phyloP scores from a whole-genome alignment of 2,797 vertebrate genomes.

The Gymnothorax reevesii region DNA sequence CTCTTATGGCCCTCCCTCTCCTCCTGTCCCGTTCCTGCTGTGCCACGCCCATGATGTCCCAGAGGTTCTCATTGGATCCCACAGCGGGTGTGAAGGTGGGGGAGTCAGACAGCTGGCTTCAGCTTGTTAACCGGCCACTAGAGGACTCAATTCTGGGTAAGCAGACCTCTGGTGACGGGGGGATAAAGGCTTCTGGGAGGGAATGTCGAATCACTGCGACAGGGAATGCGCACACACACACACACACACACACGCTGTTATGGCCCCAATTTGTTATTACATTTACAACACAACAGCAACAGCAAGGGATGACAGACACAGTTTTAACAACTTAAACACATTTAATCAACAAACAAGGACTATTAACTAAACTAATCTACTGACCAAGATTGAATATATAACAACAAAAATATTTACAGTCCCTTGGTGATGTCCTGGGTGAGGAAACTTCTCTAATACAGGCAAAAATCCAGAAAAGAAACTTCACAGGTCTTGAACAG shows the following conservation, averaged over 20 bases:
- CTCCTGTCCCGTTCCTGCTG: neutral
- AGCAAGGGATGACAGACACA: too few species aligned
- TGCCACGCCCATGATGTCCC: neutral
- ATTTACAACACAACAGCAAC: too few species aligned
- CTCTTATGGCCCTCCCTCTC: neutral
- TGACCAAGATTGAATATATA: too few species aligned
- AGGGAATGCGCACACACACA: constrained; percentile 2
- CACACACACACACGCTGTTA: constrained; percentile 22
- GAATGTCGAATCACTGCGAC: constrained; percentile 42
- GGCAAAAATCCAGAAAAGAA: too few species aligned
- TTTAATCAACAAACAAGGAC: too few species aligned
- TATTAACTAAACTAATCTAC: too few species aligned
- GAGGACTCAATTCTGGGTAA: constrained; percentile 10
- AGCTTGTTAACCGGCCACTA: neutral
- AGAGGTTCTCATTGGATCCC: neutral
- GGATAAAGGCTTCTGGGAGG: constrained; percentile 33
- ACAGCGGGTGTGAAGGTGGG: neutral
- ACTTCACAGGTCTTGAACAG: too few species aligned
- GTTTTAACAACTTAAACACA: too few species aligned
- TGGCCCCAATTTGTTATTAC: too few species aligned
- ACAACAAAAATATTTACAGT: too few species aligned
- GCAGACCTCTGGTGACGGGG: constrained; percentile 27
- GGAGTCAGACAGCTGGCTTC: neutral
- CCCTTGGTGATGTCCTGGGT: too few species aligned
- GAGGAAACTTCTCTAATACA: too few species aligned